Percentiles rank a stretch among this genome's conserved stretches.
These are phyloP conservation scores for Pediacus dermestoides DNA, from an alignment of 2,888 invertebrate species.

Conservation along the genomic window DNA sequence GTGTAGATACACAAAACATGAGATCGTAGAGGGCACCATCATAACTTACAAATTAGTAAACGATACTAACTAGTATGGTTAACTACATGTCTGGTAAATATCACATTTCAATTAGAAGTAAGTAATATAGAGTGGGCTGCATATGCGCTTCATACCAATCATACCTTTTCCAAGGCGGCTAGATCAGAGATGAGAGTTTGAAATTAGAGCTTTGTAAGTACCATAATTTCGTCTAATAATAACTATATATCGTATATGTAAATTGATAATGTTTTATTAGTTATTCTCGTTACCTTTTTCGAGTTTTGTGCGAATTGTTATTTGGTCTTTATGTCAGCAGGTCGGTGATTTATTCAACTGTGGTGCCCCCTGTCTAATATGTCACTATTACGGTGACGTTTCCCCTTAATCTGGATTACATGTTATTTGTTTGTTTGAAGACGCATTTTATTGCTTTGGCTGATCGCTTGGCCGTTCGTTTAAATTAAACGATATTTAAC, in stretches of 20 bases:
- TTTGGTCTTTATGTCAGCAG: slow-evolving; percentile 3
- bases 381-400: slow-evolving; percentile 43
- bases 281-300: not conserved
- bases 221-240: not conserved
- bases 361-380: slow-evolving; percentile 31
- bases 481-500: slow-evolving; percentile 26
- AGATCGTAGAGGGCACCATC: too few species aligned
- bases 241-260: slow-evolving; percentile 1
- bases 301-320: not conserved
- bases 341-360: slow-evolving; percentile 26
- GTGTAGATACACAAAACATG: too few species aligned
- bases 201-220: not conserved
- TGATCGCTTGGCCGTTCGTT: slow-evolving; percentile 26
- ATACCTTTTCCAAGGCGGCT: not conserved
- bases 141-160: slow-evolving; percentile 6
- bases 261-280: not conserved
- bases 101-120: slow-evolving; percentile 33
- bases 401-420: slow-evolving; percentile 43
- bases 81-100: slow-evolving; percentile 34
- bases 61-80: slow-evolving; percentile 34
- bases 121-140: slow-evolving; percentile 16
- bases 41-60: slow-evolving; percentile 36
- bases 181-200: not conserved
- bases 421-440: slow-evolving; percentile 41
- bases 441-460: slow-evolving; percentile 38